A percentile compares a stretch with the other conserved stretches of the same genome.
Conservation (phyloP, 2,888 invertebrate genomes). For the Napeogenes inachia region DNA sequence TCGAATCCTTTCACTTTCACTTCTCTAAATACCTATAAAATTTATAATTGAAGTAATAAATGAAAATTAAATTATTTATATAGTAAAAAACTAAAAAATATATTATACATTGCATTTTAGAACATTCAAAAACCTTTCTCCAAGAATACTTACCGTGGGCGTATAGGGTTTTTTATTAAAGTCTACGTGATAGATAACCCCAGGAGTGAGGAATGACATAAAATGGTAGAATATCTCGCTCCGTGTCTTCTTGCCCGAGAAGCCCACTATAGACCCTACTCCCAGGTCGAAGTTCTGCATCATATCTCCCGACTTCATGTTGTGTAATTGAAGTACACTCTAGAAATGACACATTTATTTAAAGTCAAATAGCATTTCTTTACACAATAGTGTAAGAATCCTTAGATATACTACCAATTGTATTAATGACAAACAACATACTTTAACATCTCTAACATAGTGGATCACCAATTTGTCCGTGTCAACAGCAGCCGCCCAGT, state of each 20-base stretch:
- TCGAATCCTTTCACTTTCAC: slow-evolving; percentile 92
- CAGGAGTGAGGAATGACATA: slow-evolving; percentile 94
- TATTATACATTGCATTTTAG: not conserved
- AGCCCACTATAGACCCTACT: slow-evolving; percentile 90
- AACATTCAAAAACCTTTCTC: not conserved
- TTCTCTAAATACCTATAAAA: slow-evolving; percentile 85
- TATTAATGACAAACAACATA: slow-evolving; percentile 46
- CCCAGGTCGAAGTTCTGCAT: slow-evolving; percentile 87
- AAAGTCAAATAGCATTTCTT: not conserved
- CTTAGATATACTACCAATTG: no score
- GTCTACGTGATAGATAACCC: slow-evolving; percentile 90
- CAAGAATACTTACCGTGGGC: slow-evolving; percentile 73
- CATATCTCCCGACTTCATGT: slow-evolving; percentile 82
- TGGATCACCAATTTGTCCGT: slow-evolving; percentile 90
- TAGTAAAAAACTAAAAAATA: not conserved
- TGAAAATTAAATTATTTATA: not conserved
- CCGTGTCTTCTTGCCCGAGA: slow-evolving; percentile 90
- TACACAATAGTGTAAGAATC: not conserved
- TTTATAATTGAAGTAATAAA: not conserved
- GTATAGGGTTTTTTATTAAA: slow-evolving; percentile 80
- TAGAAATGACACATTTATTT: slow-evolving; percentile 48
- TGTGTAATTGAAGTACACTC: slow-evolving; percentile 90
- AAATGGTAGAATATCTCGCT: slow-evolving; percentile 96
- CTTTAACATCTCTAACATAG: slow-evolving; percentile 97
- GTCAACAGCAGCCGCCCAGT: slow-evolving; percentile 91